A percentile compares a stretch with the other conserved stretches of the same genome.
These are phyloP conservation scores for Drosophila hydei DNA, from an alignment of 1,140 invertebrate genomes.

Conservation along the genomic window DNA sequence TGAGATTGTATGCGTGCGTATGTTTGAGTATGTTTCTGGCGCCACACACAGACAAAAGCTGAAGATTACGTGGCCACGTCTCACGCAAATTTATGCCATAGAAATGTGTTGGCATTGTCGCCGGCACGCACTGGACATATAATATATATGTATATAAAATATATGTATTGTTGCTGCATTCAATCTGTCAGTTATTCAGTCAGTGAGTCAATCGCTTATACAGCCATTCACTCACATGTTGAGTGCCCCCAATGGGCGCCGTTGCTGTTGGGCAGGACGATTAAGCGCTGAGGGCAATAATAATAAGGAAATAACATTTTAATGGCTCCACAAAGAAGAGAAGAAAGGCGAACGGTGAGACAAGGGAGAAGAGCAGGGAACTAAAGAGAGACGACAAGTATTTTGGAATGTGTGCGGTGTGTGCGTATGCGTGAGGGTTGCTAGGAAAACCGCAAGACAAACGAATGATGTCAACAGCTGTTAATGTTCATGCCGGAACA, in stretches of 20 bases:
- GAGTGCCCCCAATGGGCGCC: slow-evolving; percentile 1
- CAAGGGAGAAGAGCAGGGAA: neutral
- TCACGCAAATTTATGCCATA: slow-evolving; percentile 58
- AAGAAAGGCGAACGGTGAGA: neutral
- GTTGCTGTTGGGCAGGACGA: slow-evolving; percentile 54
- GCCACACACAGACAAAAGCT: slow-evolving; percentile 34
- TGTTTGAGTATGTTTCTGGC: slow-evolving; percentile 24
- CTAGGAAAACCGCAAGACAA: slow-evolving; percentile 36
- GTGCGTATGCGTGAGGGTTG: neutral
- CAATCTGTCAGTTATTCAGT: neutral
- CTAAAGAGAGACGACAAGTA: slow-evolving; percentile 39
- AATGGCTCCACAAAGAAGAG: slow-evolving; percentile 46
- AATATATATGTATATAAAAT: slow-evolving; percentile 1
- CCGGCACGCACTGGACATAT: slow-evolving; percentile 50
- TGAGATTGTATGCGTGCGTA: neutral
- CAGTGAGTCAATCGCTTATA: slow-evolving; percentile 5
- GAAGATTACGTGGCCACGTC: slow-evolving; percentile 65
- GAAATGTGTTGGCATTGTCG: slow-evolving; percentile 69
- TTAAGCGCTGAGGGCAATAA: slow-evolving; percentile 76
- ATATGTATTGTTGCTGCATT: slow-evolving; percentile 13
- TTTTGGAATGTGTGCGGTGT: slow-evolving; percentile 21
- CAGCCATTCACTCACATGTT: slow-evolving; percentile 50
- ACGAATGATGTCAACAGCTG: slow-evolving; percentile 49
- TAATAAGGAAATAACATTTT: slow-evolving; percentile 83
- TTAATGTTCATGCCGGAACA: slow-evolving; percentile 39